Percentiles rank a stretch among this genome's conserved stretches.
These are phyloP conservation scores for Coregonus sp. DNA, from an alignment of 2,797 vertebrate species.

Conservation along the genomic window DNA sequence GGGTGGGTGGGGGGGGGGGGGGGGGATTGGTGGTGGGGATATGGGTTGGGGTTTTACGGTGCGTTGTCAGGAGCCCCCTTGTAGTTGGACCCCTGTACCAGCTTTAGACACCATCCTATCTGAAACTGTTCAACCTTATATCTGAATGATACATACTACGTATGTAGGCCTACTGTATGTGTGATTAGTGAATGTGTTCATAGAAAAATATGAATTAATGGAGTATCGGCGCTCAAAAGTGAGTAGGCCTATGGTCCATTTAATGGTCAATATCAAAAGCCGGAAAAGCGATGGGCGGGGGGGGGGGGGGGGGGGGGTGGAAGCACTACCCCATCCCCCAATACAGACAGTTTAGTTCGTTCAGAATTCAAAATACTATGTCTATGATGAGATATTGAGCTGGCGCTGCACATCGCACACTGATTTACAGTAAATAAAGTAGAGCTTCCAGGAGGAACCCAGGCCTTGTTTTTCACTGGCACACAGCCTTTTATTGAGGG, in stretches of 20 bases:
- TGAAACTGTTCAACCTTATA: too few relatives aligned
- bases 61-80: too few relatives aligned
- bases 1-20: constrained; percentile 20
- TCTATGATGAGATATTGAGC: constrained; percentile 74
- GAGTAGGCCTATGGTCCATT: neutral
- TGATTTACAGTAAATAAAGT: too few relatives aligned
- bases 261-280: neutral
- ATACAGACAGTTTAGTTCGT: too few relatives aligned
- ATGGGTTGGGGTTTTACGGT: too few relatives aligned
- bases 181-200: constrained; percentile 16
- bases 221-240: neutral
- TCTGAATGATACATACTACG: too few relatives aligned
- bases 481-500: constrained; percentile 48
- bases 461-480: constrained; percentile 56
- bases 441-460: constrained; percentile 40
- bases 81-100: constrained; percentile 26
- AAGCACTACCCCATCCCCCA: neutral
- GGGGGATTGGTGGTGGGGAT: constrained; percentile 40
- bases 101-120: constrained; percentile 2
- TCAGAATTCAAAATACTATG: constrained; percentile 53
- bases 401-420: constrained; percentile 54
- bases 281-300: neutral
- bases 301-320: neutral
- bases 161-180: neutral
- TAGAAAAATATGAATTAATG: neutral